These are phyloP conservation scores for Cephus runcator DNA, from an alignment of 2,888 invertebrate genomes.

Conservation along the genomic window DNA sequence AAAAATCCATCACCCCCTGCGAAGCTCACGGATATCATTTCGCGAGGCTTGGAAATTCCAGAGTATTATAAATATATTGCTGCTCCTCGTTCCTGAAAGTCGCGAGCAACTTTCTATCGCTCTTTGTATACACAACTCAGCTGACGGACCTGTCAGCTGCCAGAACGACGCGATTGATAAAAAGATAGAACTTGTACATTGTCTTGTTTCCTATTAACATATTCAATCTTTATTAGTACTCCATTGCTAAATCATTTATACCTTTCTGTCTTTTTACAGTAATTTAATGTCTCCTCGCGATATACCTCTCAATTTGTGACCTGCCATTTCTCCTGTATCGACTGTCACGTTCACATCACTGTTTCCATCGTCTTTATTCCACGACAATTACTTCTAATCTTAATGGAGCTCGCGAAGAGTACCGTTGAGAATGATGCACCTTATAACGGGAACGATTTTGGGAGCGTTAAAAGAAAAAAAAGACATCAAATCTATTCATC, in stretches of 20 bases:
- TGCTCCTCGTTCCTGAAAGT: neutral
- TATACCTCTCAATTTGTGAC: neutral
- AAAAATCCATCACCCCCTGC: neutral
- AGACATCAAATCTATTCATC: neutral
- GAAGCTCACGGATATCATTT: neutral
- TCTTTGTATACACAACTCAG: constrained; percentile 60
- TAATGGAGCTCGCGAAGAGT: constrained; percentile 6
- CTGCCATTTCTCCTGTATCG: constrained; percentile 16
- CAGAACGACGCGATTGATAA: constrained; percentile 33
- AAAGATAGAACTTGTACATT: neutral
- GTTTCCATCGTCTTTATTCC: constrained; percentile 25
- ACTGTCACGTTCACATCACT: constrained; percentile 19
- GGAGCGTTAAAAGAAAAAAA: neutral
- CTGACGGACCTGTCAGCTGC: constrained; percentile 59
- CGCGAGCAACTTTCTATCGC: neutral
- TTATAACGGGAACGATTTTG: neutral
- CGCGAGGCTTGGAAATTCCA: neutral
- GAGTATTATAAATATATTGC: neutral
- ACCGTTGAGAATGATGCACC: neutral
- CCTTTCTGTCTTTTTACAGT: neutral
- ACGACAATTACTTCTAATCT: constrained; percentile 30
- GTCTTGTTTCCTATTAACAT: neutral
- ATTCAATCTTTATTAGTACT: neutral
- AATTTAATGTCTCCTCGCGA: neutral
- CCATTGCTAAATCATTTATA: neutral